These are phyloP conservation scores for Tanytarsus gracilentus DNA, from an alignment of 2,888 invertebrate genomes.

Conservation along the genomic window DNA sequence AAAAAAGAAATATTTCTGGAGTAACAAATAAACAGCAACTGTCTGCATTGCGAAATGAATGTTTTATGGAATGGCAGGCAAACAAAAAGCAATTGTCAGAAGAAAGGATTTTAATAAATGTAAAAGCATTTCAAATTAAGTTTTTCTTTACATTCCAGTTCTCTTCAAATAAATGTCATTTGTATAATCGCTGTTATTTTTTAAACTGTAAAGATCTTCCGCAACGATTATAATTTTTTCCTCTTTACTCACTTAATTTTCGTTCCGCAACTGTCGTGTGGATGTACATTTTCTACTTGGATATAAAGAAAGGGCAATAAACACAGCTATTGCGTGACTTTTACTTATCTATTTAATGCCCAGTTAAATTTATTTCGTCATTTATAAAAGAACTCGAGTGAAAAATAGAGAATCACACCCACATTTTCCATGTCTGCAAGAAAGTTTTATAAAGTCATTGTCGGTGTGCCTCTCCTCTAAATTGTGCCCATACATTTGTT, in stretches of 20 bases:
- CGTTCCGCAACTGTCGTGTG: not conserved
- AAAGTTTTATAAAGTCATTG: constrained; percentile 16
- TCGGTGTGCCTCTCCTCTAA: not conserved
- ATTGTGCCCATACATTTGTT: constrained; percentile 20
- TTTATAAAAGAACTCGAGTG: not conserved
- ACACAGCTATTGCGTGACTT: constrained; percentile 25
- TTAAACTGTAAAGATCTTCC: not conserved
- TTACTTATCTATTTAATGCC: constrained; percentile 24
- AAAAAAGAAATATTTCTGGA: not conserved
- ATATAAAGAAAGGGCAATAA: constrained; percentile 6
- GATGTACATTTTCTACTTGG: not conserved
- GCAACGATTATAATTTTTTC: not conserved
- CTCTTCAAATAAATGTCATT: not conserved
- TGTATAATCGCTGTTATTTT: not conserved
- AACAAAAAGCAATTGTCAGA: constrained; percentile 22
- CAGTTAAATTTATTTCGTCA: constrained; percentile 12
- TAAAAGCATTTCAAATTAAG: constrained; percentile 16
- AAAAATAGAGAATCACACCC: not conserved
- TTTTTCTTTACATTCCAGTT: not conserved
- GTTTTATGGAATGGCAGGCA: constrained; percentile 8
- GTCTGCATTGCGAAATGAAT: constrained; percentile 25
- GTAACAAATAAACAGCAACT: not conserved
- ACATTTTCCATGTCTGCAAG: not conserved
- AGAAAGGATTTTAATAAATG: constrained; percentile 23
- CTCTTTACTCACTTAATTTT: too few relatives aligned